Base-by-base conservation (phyloP, 2,797 vertebrate species). In the Paedocypris micromegethes region DNA sequence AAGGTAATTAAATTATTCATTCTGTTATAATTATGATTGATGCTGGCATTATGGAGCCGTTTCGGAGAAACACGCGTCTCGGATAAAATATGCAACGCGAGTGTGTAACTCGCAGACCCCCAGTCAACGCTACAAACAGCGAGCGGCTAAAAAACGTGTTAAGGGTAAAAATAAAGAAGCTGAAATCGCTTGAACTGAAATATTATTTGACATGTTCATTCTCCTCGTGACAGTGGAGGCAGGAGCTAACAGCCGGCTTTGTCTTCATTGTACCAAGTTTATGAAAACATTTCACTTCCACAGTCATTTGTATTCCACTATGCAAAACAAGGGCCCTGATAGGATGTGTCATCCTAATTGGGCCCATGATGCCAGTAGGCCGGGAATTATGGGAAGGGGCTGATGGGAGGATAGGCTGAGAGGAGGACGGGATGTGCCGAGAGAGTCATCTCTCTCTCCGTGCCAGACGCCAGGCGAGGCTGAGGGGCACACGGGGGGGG, bases 281-380 rank as follows among this genome's bases (percentile, higher is more conserved):
- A 91, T 91, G 91, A 93, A 83, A 92, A 92, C 89, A 91, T 93
- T 89, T 91, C 75, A 90, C 88, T 90, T 91, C 91, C 91, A 89
- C 88, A 87, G 88, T 93, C 90, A 92, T 91, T 89, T 92, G 88
- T 91, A 90, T 92, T 90, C 88, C 86, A 90, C 92, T 92, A 91
- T 93, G 90, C 91, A 92, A 92, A 93, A 92, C 91, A 91, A 93
- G 91, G 91, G 91, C 89, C 89, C 91, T 92, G 91, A 93, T 93
- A 92, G 92, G 90, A 93, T 91, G 90, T 91, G 90, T 92, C 89
- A 91, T 91, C 88, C 90, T 94, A 93, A 96, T 95, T 94, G 92
- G 92, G 90, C 93, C 92, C 93, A 87, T 85, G 93, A 91, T 92
- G 90, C 90, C 89, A 90, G 90, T 93, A 91, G 92, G 89, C 89